A percentile compares a stretch with the other conserved stretches of the same genome.
These are phyloP conservation scores for Iguana delicatissima DNA, from an alignment of 2,797 vertebrate genomes.

Conservation along the genomic window DNA sequence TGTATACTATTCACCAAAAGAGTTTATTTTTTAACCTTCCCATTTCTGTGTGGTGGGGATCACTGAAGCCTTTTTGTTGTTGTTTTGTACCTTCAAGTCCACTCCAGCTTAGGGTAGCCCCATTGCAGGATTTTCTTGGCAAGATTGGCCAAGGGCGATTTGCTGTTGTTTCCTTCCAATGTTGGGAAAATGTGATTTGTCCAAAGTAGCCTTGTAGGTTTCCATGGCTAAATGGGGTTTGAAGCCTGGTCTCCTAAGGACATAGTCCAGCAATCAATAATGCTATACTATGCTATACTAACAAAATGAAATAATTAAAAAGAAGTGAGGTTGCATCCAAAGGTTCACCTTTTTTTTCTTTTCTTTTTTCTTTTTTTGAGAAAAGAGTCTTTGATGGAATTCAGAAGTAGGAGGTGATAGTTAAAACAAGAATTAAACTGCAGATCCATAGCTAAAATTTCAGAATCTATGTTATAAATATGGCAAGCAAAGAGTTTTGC, in stretches of 20 bases:
- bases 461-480: neutral
- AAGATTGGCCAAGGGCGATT: no score
- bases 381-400: neutral
- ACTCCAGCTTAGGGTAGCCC: no score
- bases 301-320: neutral
- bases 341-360: neutral
- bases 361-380: no score
- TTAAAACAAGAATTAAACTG: slow-evolving; percentile 6
- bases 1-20: neutral
- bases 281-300: neutral
- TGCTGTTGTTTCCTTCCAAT: no score
- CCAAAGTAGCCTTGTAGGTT: no score
- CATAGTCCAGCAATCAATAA: no score
- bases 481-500: neutral
- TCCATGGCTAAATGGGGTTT: no score
- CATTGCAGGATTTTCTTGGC: no score
- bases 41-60: neutral
- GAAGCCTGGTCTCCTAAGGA: no score
- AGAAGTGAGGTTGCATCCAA: neutral
- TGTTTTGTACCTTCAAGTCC: no score
- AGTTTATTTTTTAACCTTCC: slow-evolving; percentile 5
- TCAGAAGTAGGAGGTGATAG: neutral
- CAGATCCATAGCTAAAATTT: neutral
- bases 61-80: neutral
- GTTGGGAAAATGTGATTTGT: no score